A percentile compares a stretch with the other conserved stretches of the same genome.
These are phyloP conservation scores for Taurulus bubalis DNA, from an alignment of 2,113 vertebrate species.

Conservation along the genomic window DNA sequence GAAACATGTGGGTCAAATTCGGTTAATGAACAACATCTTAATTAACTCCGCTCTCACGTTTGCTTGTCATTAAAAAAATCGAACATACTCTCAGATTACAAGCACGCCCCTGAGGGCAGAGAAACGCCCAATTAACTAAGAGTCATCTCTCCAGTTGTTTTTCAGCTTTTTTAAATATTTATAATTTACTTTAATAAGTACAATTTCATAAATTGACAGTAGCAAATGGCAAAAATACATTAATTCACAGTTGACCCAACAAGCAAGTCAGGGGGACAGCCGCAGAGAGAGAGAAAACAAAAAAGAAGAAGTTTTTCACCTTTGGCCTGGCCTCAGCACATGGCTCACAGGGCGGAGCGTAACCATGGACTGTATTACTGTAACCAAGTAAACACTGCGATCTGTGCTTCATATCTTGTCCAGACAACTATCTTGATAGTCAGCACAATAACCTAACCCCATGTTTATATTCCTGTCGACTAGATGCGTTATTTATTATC, in stretches of 20 bases:
- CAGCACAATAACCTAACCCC: not conserved
- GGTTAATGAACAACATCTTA: not conserved
- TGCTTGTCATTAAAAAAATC: slow-evolving; percentile 8
- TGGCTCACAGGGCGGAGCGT: not conserved
- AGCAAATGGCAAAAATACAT: too few species aligned
- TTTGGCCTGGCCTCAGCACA: not conserved
- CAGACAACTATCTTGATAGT: not conserved
- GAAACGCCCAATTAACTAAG: slow-evolving; percentile 36
- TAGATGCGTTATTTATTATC: not conserved
- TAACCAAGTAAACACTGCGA: not conserved
- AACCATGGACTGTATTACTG: not conserved
- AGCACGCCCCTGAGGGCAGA: slow-evolving; percentile 16
- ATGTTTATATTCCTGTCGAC: not conserved
- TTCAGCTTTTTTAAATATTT: too few species aligned
- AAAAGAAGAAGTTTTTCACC: too few species aligned
- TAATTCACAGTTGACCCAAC: too few species aligned
- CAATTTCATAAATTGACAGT: too few species aligned
- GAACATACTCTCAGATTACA: slow-evolving; percentile 3
- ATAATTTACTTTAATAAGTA: too few species aligned
- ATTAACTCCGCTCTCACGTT: slow-evolving; percentile 26
- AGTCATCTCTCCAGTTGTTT: not conserved
- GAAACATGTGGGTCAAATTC: not conserved
- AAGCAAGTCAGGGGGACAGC: too few species aligned
- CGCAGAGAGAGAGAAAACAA: too few species aligned
- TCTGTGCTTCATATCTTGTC: not conserved